Base-by-base conservation (phyloP, 2,888 invertebrate genomes). In the Ophion obscuratus region DNA sequence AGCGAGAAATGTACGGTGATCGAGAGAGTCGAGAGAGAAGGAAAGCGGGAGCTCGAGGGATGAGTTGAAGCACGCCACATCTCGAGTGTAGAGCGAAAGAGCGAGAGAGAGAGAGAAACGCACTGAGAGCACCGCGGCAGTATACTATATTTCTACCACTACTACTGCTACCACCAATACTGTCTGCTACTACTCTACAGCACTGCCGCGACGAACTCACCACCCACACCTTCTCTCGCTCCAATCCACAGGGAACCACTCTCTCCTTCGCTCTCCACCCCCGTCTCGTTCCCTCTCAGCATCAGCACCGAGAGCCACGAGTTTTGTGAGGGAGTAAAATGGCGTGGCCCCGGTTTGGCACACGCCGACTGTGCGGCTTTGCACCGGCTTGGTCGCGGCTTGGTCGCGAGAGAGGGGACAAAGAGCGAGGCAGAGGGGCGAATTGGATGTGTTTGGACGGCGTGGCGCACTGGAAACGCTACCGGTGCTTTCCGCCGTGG, bases 1-100 rank as follows among this genome's bases (percentile, higher is more conserved):
- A 66, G 66, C 40, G 66, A 71, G 66, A 75, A 20, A 67, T 61
- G 74, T 31, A 36, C 44, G 27, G 61, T 66, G 75, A 81, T 44
- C 74, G 81, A 66, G 57, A 84, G 84, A 62, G 76, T 47, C n/a
- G 81, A 14, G 75, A 71, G 83, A 87, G 73, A 81, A 84, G 80
- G 61, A 82, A 82, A 62, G 75, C 27, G 44, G 74, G 68, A 78
- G 78, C 70, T 67, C 75, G 74, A 62, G 79, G 80, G 81, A 82
- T 74, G 84, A 81, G 86, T 83, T 82, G 87, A 84, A 84, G 88
- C 84, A 81, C 87, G 86, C 82, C 83, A 74, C 85, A 81, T 80
- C 81, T 75, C 79, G 84, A 73, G 73, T 83, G 78, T 84, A 79
- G 66, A 80, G 68, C 73, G 53, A 73, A 61, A 73, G 44, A 47